These are phyloP conservation scores for Leptopilina syphax DNA, from an alignment of 2,888 invertebrate genomes.

Conservation along the genomic window DNA sequence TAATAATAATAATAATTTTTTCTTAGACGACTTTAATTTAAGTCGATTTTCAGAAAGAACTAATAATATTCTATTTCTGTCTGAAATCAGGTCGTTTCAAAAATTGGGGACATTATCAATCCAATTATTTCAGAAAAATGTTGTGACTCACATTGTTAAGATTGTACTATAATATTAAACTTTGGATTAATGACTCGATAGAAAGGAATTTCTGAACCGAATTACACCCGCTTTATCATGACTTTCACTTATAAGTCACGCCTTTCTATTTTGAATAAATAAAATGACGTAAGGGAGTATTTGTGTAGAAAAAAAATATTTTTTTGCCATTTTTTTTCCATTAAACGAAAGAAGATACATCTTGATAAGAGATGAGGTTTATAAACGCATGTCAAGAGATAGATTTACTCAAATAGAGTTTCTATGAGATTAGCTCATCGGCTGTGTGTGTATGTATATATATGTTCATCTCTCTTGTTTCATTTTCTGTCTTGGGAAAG, in stretches of 20 bases:
- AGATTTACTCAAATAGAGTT: slow-evolving; percentile 37
- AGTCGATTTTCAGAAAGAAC: no score
- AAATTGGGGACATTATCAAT: no score
- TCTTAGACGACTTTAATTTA: no score
- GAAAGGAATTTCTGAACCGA: neutral
- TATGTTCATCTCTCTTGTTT: neutral
- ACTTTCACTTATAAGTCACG: neutral
- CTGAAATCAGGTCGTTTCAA: no score
- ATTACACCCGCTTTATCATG: slow-evolving; percentile 3
- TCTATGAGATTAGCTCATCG: slow-evolving; percentile 25
- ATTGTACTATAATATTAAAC: neutral
- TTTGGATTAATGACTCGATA: neutral
- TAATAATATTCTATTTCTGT: no score
- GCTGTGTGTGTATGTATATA: neutral
- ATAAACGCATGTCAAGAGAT: slow-evolving; percentile 23
- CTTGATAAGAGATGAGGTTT: slow-evolving; percentile 21
- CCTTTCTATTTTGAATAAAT: slow-evolving; percentile 19
- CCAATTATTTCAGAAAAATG: no score
- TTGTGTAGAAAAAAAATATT: neutral
- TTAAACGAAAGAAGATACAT: neutral
- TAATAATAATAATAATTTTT: no score
- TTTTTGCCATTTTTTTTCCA: neutral
- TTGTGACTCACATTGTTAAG: neutral
- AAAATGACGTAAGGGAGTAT: neutral
- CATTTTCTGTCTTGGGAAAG: slow-evolving; percentile 24